phyloP scores from a whole-genome alignment of 2,113 vertebrate genomes.

The Quiscalus mexicanus region DNA sequence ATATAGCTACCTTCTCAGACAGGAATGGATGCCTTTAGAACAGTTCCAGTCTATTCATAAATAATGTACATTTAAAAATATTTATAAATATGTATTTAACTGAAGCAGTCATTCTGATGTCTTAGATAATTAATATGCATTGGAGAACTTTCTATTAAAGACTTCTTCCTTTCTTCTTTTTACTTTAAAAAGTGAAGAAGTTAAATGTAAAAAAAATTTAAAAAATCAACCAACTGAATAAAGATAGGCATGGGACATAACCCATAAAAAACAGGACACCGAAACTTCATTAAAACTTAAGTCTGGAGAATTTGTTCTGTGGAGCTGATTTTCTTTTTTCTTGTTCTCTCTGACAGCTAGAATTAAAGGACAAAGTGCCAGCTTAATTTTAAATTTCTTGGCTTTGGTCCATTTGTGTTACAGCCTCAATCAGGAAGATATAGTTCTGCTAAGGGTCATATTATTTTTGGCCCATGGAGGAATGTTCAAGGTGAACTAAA shows the following conservation, averaged over 20 bases:
- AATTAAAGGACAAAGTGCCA: constrained; percentile 34
- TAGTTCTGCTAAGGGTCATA: neutral
- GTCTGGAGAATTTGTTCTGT: neutral
- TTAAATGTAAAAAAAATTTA: neutral
- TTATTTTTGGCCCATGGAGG: constrained; percentile 28
- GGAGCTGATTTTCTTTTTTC: neutral
- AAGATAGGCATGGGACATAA: neutral
- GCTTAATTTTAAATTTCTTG: neutral
- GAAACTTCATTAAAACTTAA: neutral
- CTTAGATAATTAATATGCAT: constrained; percentile 72
- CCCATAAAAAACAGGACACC: neutral
- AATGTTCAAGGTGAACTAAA: constrained; percentile 21
- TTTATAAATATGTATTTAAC: constrained; percentile 74
- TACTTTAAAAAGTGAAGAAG: constrained; percentile 14
- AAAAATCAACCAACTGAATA: neutral
- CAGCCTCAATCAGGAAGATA: constrained; percentile 18
- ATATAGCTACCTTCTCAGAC: constrained; percentile 60
- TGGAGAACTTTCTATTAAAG: constrained; percentile 54
- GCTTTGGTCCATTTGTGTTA: neutral
- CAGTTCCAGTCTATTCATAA: constrained; percentile 60
- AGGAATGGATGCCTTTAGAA: constrained; percentile 24
- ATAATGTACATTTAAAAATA: constrained; percentile 53
- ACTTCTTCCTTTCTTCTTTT: constrained; percentile 12
- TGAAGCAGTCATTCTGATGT: constrained; percentile 35
- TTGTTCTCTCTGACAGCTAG: neutral